phyloP scores from a whole-genome alignment of 2,888 invertebrate genomes.

The Aspidapion aeneum region DNA sequence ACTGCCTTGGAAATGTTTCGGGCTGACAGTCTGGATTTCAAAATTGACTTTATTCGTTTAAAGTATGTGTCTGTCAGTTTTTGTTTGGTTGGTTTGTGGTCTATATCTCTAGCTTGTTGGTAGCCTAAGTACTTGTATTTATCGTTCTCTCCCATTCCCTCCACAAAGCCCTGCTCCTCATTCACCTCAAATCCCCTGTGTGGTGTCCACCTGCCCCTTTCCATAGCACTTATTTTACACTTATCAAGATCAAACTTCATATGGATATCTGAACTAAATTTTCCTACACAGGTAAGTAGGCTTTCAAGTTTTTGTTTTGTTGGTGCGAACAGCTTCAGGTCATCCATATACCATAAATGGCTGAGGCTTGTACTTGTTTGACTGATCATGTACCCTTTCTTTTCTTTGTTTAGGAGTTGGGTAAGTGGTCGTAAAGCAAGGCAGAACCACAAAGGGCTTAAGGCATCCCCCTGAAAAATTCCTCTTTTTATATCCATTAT shows the following conservation, averaged over 20 bases:
- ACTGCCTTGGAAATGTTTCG: conserved; percentile 3
- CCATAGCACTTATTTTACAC: background rate
- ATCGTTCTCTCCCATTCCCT: background rate
- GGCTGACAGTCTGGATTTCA: conserved; percentile 1
- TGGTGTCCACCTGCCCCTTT: background rate
- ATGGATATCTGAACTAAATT: background rate
- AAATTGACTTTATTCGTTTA: background rate
- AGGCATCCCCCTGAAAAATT: conserved; percentile 10
- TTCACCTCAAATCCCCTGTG: background rate
- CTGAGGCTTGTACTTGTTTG: background rate
- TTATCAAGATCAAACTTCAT: conserved; percentile 1
- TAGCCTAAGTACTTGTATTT: conserved; percentile 8
- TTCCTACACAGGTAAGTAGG: conserved; percentile 1
- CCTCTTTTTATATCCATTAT: background rate
- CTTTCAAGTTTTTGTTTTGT: background rate
- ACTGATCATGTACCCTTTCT: background rate
- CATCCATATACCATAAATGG: conserved; percentile 3
- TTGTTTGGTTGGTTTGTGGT: conserved; percentile 1
- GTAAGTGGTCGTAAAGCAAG: background rate
- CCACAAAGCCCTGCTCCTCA: background rate
- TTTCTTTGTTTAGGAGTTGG: background rate
- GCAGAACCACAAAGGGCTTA: conserved; percentile 5
- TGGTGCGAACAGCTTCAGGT: background rate
- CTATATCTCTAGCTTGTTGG: background rate
- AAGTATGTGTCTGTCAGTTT: background rate